phyloP scores from a whole-genome alignment of 2,888 invertebrate species.

The Agrypnus murinus region DNA sequence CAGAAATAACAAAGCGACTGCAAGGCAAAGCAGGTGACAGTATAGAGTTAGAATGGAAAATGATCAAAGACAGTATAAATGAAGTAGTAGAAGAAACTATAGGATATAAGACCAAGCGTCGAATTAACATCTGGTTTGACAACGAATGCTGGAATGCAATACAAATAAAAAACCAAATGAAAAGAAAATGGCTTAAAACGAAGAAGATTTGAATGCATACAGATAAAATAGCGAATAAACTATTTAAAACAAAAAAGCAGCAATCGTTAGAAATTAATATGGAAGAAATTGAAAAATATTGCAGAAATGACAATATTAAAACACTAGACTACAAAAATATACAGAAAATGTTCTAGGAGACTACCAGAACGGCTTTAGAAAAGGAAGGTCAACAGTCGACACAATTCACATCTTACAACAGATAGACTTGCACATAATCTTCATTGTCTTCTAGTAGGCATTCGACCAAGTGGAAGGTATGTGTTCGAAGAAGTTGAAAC shows the following conservation, averaged over 20 bases:
- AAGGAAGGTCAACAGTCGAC: not conserved
- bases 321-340: constrained; percentile 12
- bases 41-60: constrained; percentile 7
- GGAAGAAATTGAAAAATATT: constrained; percentile 15
- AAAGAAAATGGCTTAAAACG: constrained; percentile 13
- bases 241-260: constrained; percentile 9
- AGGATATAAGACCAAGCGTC: constrained; percentile 1
- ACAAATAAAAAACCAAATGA: constrained; percentile 12
- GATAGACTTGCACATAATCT: too few relatives aligned
- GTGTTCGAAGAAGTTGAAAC: too few relatives aligned
- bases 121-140: constrained; percentile 8
- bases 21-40: too few relatives aligned
- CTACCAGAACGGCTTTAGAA: constrained; percentile 6
- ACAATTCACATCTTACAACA: not conserved
- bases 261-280: constrained; percentile 15
- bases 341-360: constrained; percentile 5
- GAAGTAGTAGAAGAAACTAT: constrained; percentile 7
- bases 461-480: too few relatives aligned
- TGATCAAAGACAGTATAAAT: constrained; percentile 9
- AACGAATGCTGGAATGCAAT: constrained; percentile 13
- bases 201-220: constrained; percentile 11
- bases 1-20: too few relatives aligned
- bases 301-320: constrained; percentile 22
- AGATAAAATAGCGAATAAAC: constrained; percentile 14
- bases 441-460: too few relatives aligned